phyloP scores from a whole-genome alignment of 2,888 invertebrate genomes.

The Melanchra persicariae region DNA sequence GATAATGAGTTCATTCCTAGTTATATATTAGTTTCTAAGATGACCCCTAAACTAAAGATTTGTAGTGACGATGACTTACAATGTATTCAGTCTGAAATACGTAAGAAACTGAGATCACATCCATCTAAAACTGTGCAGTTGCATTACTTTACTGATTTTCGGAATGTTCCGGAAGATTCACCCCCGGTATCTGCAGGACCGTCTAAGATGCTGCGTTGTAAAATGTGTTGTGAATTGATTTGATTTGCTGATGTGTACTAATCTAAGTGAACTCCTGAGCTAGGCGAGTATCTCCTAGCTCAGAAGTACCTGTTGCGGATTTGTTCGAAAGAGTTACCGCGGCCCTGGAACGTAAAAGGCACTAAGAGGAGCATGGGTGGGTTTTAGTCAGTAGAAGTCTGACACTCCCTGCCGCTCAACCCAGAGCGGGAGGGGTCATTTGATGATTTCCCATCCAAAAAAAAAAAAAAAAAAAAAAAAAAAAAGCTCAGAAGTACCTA shows the following conservation, averaged over 20 bases:
- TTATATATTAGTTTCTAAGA: conserved; percentile 47
- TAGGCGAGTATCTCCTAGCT: too few species aligned
- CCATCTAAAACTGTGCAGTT: conserved; percentile 57
- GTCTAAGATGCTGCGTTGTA: neutral
- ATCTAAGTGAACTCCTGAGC: neutral
- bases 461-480: too few species aligned
- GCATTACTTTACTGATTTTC: conserved; percentile 57
- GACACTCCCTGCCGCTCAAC: too few species aligned
- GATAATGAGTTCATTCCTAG: conserved; percentile 45
- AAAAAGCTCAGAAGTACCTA: too few species aligned
- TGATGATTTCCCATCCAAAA: too few species aligned
- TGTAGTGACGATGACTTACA: conserved; percentile 19
- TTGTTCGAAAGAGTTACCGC: too few species aligned
- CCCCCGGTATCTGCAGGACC: neutral
- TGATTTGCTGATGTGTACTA: neutral
- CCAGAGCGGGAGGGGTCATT: too few species aligned
- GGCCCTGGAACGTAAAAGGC: too few species aligned
- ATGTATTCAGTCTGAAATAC: conserved; percentile 50
- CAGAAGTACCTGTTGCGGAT: too few species aligned
- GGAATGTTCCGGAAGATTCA: neutral
- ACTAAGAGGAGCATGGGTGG: too few species aligned
- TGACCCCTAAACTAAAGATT: conserved; percentile 16
- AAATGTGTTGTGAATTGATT: neutral
- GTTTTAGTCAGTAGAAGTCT: too few species aligned
- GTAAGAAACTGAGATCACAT: conserved; percentile 57